Evolutionary conservation across 2,113 vertebrate species (phyloP).

Genomic region (Mionectes macconnelli): DNA sequence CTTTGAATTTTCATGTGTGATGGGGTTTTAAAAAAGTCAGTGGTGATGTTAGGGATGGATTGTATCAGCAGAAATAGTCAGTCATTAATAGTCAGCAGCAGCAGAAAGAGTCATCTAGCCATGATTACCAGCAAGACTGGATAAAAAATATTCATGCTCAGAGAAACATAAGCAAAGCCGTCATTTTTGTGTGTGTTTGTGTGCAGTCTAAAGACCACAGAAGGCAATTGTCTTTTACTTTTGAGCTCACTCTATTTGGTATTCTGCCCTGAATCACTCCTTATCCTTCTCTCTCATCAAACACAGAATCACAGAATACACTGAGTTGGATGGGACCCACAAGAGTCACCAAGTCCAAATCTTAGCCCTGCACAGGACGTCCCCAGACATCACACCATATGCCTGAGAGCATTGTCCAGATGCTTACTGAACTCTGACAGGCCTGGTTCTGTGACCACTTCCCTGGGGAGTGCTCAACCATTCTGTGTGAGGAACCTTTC

Average conservation of each 20-base stretch:
- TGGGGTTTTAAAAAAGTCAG: background rate
- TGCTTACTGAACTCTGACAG: background rate
- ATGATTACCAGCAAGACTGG: background rate
- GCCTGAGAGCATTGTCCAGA: background rate
- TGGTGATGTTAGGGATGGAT: background rate
- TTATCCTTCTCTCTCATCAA: background rate
- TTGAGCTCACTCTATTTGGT: background rate
- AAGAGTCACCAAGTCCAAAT: rapidly evolving
- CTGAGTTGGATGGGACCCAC: background rate
- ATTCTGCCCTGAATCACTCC: background rate
- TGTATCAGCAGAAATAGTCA: background rate
- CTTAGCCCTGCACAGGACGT: background rate
- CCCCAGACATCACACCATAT: background rate
- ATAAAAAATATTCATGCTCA: background rate
- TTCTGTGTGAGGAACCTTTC: background rate
- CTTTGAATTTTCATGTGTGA: background rate
- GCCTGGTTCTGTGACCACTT: background rate
- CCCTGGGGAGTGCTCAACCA: background rate
- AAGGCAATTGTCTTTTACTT: background rate
- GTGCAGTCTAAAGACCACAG: background rate
- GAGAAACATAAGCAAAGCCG: background rate
- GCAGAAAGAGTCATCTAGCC: background rate
- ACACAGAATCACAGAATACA: background rate
- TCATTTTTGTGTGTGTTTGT: background rate
- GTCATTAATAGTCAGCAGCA: background rate